Evolutionary conservation across 2,888 invertebrate genomes (phyloP), one percentile per base, ranked within the genome.

Genomic region (Chrysolina americana): DNA sequence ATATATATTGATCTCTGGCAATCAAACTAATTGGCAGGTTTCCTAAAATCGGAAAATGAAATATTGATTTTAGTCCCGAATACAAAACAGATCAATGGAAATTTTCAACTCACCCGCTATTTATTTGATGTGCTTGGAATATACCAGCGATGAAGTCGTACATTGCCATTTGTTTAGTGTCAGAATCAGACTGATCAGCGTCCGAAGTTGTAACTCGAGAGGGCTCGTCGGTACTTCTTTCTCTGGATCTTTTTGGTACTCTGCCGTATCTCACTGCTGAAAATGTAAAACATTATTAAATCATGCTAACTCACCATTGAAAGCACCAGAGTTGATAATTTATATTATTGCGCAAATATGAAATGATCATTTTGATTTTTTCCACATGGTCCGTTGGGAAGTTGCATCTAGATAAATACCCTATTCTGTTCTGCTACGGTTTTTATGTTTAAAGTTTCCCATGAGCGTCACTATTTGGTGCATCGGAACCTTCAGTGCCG

Each of bases 221-320:
- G 64, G 85, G 83, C 47, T 79, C 92, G 73, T 91, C 91, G 47
- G 89, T 89, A 85, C 92, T 93, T 79, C 94, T 91, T 88, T 97
- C 97, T 82, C 97, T 92, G 75, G 96, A 93, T 83, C 97, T 91
- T 89, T 98, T 98, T 79, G 98, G 98, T 83, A 98, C 98, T 80
- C 98, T 92, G 81, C 98, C 98, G 91, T 98, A 98, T 87, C 98
- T 92, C 79, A 98, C 98, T 86, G 98, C 97, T 97, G 90, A 62
- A 89, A 89, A 48, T n/a, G 36, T 17, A 17, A 19, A 64, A 44
- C 19, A 50, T 19, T 9, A 2, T 13, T 44, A 65, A 5, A 44
- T 19, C 21, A 11, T 53, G 17, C n/a, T 2, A 2, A 50, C 17
- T 17, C 0, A 17, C 3, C 8, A 19, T n/a, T n/a, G 17, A 17